Conservation (phyloP, 2,797 vertebrate species). For the Myotis pilosus region DNA sequence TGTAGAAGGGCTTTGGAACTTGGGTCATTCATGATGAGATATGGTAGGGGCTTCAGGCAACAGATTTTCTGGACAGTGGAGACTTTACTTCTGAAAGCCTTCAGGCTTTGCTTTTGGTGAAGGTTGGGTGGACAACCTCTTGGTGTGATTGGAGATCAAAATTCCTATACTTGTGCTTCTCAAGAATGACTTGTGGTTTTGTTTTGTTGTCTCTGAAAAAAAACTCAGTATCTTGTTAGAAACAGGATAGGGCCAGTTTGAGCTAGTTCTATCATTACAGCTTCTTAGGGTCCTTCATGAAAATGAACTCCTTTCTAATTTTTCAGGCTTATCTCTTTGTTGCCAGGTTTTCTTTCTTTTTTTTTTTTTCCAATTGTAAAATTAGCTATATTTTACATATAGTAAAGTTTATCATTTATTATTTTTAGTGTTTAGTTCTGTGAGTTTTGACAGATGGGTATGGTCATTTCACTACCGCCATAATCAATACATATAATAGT, state of each 20-base stretch:
- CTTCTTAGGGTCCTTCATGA: neutral
- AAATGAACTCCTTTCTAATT: neutral
- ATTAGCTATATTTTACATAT: neutral
- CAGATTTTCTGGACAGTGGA: neutral
- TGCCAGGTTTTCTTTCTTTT: neutral
- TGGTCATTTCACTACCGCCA: neutral
- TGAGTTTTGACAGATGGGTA: neutral
- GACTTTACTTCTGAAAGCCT: neutral
- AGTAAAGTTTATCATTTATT: neutral
- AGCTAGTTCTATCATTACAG: neutral
- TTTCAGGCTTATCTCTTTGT: conserved; percentile 9
- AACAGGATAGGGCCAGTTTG: neutral
- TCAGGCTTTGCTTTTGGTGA: neutral
- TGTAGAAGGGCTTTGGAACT: neutral
- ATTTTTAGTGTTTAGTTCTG: neutral
- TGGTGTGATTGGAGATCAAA: neutral
- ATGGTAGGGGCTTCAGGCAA: neutral
- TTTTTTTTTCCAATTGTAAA: neutral
- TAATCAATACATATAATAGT: neutral
- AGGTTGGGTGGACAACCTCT: neutral
- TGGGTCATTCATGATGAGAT: neutral
- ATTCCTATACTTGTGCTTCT: neutral
- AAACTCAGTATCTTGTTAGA: neutral
- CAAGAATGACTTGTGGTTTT: neutral
- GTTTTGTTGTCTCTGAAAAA: neutral